Base-by-base conservation (phyloP, 2,888 invertebrate genomes). In the Sphinx pinastri region DNA sequence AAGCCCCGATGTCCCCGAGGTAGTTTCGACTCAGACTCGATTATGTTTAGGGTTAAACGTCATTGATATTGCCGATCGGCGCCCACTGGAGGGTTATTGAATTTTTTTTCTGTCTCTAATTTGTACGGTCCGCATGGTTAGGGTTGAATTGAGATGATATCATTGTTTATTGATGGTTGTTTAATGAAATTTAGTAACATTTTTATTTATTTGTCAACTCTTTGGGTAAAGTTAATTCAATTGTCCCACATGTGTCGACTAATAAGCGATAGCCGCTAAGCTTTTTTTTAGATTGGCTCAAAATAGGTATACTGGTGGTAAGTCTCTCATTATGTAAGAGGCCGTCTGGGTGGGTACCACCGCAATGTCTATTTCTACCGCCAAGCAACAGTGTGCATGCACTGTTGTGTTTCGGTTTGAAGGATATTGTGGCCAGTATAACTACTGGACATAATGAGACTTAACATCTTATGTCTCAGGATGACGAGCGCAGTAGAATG, bases 31-130 rank as follows among this genome's bases (percentile, higher is more conserved):
- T 88, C 89, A 84, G 86, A 88, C 90, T 87, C 92, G 92, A 94
- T 94, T 93, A 93, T 91, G 90, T 92, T 92, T 92, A 93, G 93
- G 94, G 94, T 94, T 93, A 94, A 93, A 91, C 88, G 91, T 91
- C 93, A 93, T 92, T 93, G 93, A 93, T 94, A 94, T 92, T 89
- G 88, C 88, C 90, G 89, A 89, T 90, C 87, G 88, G 84, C 81
- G 83, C 83, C 86, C 89, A 84, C 87, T 85, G 83, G 90, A 88
- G 91, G 89, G 90, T 89, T 88, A 92, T 92, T 88, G 85, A 88
- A 88, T 90, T 88, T 91, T 88, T 88, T 87, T 85, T 84, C 68
- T 76, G 79, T 78, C 86, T 90, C 88, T 92, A 93, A 93, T 93
- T 93, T 92, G 90, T 91, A 85, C 88, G 86, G 86, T 81, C 84